phyloP scores from a whole-genome alignment of 2,888 invertebrate genomes.

The Phaedon cochleariae region DNA sequence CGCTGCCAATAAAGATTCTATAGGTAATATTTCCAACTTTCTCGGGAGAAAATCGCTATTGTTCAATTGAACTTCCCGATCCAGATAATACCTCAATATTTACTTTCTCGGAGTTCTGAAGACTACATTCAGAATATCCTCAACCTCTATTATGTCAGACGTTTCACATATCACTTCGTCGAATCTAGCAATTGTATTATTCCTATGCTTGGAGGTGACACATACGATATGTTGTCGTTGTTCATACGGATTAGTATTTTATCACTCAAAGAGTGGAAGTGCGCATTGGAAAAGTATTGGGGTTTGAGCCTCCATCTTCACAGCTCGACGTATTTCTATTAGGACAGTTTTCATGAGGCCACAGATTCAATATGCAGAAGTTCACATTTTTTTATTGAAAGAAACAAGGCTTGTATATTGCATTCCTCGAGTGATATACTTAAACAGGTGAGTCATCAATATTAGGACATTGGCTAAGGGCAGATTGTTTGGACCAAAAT shows the following conservation, averaged over 20 bases:
- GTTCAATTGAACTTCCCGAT: neutral
- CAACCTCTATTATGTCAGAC: conserved; percentile 17
- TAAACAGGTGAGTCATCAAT: no score
- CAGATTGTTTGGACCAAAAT: no score
- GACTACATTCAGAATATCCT: conserved; percentile 12
- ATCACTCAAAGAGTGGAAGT: conserved; percentile 1
- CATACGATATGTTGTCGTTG: conserved; percentile 28
- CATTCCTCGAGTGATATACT: no score
- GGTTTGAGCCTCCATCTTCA: no score
- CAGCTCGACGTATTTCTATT: no score
- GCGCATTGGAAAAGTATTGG: no score
- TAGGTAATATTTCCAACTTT: neutral
- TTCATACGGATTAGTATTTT: conserved; percentile 20
- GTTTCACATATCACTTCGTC: conserved; percentile 26
- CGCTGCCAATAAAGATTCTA: neutral
- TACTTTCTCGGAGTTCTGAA: neutral
- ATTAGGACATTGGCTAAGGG: no score
- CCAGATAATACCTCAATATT: neutral
- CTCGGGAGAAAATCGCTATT: neutral
- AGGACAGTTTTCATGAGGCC: no score
- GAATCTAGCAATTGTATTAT: conserved; percentile 32
- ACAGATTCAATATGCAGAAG: no score
- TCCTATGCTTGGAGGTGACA: conserved; percentile 26
- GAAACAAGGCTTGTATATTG: no score
- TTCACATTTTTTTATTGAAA: no score